Evolutionary conservation across 2,797 vertebrate genomes (phyloP).

Genomic region (Pristis pectinata): DNA sequence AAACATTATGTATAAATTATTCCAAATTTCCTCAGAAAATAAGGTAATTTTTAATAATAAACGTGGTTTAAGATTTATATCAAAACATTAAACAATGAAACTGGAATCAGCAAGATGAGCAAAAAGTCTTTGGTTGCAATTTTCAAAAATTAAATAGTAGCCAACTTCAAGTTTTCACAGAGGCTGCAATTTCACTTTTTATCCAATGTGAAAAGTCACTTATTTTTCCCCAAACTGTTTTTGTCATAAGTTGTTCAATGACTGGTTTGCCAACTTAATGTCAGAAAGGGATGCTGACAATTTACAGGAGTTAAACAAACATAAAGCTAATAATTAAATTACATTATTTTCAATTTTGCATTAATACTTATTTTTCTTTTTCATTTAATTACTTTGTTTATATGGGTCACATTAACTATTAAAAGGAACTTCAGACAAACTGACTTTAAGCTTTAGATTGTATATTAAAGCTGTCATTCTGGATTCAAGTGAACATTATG

Average conservation of each 20-base stretch:
- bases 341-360: neutral
- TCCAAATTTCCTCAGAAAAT: neutral
- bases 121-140: neutral
- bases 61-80: neutral
- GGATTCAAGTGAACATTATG: neutral
- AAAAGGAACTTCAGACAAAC: neutral
- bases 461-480: neutral
- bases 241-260: neutral
- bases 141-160: neutral
- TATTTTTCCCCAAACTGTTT: constrained; percentile 29
- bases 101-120: neutral
- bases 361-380: neutral
- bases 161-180: neutral
- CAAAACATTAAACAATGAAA: neutral
- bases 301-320: neutral
- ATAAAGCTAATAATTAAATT: neutral
- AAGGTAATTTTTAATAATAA: neutral
- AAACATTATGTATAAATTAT: neutral
- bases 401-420: neutral
- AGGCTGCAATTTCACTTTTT: neutral
- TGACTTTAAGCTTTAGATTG: neutral
- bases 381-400: neutral
- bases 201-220: neutral
- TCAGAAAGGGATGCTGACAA: neutral
- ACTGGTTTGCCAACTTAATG: neutral